Evolutionary conservation across 2,113 vertebrate species (phyloP).

Genomic region (Misgurnus mizolepis): DNA sequence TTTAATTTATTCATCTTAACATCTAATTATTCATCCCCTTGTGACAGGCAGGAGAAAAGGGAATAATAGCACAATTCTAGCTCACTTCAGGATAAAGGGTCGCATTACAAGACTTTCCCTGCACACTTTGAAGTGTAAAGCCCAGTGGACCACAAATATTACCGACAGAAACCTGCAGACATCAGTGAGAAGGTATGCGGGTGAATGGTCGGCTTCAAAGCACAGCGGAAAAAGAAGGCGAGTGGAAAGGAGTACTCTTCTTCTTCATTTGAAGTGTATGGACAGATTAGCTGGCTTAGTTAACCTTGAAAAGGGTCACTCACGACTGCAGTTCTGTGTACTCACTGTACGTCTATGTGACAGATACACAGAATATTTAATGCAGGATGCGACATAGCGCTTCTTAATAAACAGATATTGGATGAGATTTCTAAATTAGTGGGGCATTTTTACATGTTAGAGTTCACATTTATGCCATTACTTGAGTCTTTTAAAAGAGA

Average conservation of each 20-base stretch:
- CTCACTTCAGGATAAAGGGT: slow-evolving; percentile 29
- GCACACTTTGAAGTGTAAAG: slow-evolving; percentile 40
- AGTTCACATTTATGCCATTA: no score
- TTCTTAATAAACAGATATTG: slow-evolving; percentile 9
- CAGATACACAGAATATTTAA: slow-evolving; percentile 18
- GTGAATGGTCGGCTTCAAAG: slow-evolving; percentile 37
- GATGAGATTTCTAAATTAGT: no score
- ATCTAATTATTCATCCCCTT: slow-evolving; percentile 5
- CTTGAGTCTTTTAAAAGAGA: no score
- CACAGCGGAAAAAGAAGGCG: not conserved
- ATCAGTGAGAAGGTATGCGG: slow-evolving; percentile 39
- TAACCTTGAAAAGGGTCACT: slow-evolving; percentile 10
- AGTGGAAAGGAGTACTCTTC: not conserved
- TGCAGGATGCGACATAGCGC: not conserved
- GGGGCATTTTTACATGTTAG: no score
- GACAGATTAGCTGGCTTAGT: slow-evolving; percentile 16
- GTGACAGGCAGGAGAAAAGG: not conserved
- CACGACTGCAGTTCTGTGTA: not conserved
- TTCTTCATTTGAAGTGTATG: not conserved
- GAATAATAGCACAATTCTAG: slow-evolving; percentile 13
- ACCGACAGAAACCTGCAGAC: slow-evolving; percentile 36
- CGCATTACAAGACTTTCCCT: slow-evolving; percentile 11
- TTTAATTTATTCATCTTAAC: slow-evolving; percentile 4
- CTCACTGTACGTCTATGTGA: not conserved
- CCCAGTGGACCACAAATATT: slow-evolving; percentile 48